Conservation (phyloP, 2,797 vertebrate genomes). For the Neosilurus mollespiculum region DNA sequence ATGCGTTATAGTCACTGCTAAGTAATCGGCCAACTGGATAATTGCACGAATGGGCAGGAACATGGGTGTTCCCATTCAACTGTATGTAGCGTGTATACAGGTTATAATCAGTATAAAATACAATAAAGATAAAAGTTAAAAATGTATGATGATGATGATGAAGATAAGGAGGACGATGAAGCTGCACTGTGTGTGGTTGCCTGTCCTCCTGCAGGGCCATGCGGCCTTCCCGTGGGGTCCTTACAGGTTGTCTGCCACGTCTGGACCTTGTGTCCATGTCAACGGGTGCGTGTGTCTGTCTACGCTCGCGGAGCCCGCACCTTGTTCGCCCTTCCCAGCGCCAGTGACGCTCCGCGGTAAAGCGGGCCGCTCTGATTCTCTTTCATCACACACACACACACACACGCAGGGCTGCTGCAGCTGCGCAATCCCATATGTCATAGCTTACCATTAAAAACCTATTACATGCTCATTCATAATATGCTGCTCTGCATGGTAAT, state of each 20-base stretch:
- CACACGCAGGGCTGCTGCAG: conserved; percentile 37
- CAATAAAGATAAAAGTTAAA: not conserved
- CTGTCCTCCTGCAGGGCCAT: conserved; percentile 76
- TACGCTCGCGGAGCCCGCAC: conserved; percentile 73
- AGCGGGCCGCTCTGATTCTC: conserved; percentile 56
- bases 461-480: conserved; percentile 52
- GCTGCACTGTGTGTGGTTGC: conserved; percentile 71
- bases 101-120: not conserved
- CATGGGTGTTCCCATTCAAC: not conserved
- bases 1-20: not conserved
- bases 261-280: conserved; percentile 79
- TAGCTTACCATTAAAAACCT: conserved; percentile 40
- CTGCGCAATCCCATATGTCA: conserved; percentile 41
- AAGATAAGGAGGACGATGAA: conserved; percentile 43
- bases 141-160: conserved; percentile 14
- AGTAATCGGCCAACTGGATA: not conserved
- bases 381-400: conserved; percentile 32
- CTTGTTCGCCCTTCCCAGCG: conserved; percentile 69
- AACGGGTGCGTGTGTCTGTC: conserved; percentile 76
- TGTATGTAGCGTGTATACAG: not conserved
- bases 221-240: conserved; percentile 73
- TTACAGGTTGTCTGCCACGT: conserved; percentile 78
- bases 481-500: conserved; percentile 66
- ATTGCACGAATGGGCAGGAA: not conserved
- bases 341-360: conserved; percentile 81